These are phyloP conservation scores for Sogatella furcifera DNA, from an alignment of 1,140 invertebrate species.

Conservation along the genomic window DNA sequence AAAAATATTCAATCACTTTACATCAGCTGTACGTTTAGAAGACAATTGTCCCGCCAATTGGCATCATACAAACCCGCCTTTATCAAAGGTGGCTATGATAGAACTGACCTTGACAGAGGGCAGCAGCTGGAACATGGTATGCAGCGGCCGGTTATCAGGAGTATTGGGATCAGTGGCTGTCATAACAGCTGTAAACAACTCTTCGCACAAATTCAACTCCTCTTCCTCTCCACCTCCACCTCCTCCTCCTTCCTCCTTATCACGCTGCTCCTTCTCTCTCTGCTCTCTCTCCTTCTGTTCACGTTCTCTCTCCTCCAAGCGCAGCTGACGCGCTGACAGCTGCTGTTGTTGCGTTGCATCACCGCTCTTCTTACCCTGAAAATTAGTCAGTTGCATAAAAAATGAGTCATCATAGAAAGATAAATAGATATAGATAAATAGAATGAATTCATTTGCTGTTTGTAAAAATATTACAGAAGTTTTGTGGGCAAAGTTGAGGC, in stretches of 20 bases:
- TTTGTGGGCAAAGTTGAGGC: too few relatives aligned
- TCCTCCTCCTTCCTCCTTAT: neutral
- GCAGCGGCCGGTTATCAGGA: constrained; percentile 61
- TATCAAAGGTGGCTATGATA: neutral
- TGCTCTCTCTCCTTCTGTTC: constrained; percentile 5
- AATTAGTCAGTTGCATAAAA: too few relatives aligned
- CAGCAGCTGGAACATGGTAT: constrained; percentile 77
- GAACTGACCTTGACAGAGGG: constrained; percentile 63
- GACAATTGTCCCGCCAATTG: too few relatives aligned
- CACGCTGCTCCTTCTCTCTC: neutral
- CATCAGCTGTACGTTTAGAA: too few relatives aligned
- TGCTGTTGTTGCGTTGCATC: constrained; percentile 23
- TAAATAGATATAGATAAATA: too few relatives aligned
- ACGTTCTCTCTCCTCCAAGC: constrained; percentile 1
- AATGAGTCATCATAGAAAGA: too few relatives aligned
- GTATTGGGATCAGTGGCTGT: constrained; percentile 48
- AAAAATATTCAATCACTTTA: too few relatives aligned
- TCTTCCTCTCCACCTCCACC: constrained; percentile 44
- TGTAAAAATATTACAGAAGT: too few relatives aligned
- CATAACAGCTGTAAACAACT: constrained; percentile 74
- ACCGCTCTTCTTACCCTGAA: too few relatives aligned
- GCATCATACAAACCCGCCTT: too few relatives aligned
- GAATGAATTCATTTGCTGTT: too few relatives aligned
- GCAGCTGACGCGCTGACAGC: constrained; percentile 6
- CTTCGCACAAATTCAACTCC: constrained; percentile 56